phyloP scores from a whole-genome alignment of 2,797 vertebrate species.

The Rhyacichthys aspro region DNA sequence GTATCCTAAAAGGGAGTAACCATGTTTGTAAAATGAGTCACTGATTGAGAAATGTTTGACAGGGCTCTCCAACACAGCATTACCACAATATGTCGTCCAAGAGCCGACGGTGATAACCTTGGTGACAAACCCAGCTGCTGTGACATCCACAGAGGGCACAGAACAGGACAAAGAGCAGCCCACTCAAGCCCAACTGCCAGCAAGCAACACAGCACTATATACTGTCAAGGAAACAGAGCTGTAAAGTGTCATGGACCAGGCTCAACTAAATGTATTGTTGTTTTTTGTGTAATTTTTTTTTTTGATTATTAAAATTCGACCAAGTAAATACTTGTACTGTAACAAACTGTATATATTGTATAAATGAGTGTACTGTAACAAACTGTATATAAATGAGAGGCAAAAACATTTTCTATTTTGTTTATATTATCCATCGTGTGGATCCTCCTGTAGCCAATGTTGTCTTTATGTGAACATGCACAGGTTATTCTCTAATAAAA shows the following conservation, averaged over 20 bases:
- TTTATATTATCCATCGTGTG: too few species aligned
- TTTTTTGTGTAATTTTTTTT: too few species aligned
- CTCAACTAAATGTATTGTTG: too few species aligned
- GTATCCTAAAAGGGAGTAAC: not conserved
- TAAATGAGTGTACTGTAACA: not conserved
- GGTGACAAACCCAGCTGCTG: slow-evolving; percentile 49
- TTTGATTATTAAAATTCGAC: too few species aligned
- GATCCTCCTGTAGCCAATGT: too few species aligned
- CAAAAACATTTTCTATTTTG: too few species aligned
- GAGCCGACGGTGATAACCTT: slow-evolving; percentile 40
- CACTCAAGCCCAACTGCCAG: slow-evolving; percentile 13
- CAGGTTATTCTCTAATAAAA: too few species aligned
- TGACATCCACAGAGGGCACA: not conserved
- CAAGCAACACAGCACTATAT: slow-evolving; percentile 16
- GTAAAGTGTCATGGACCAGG: slow-evolving; percentile 15
- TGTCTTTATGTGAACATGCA: too few species aligned
- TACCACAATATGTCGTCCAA: slow-evolving; percentile 71
- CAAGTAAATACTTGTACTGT: not conserved
- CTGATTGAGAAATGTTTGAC: slow-evolving; percentile 20
- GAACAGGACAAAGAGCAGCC: not conserved
- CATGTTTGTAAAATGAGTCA: not conserved
- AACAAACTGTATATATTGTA: too few species aligned
- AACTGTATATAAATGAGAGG: too few species aligned
- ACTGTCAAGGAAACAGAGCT: slow-evolving; percentile 77
- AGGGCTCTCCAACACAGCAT: slow-evolving; percentile 71